A percentile compares a stretch with the other conserved stretches of the same genome.
phyloP scores from a whole-genome alignment of 2,113 vertebrate genomes.

The Serranochromis macrocephalus region DNA sequence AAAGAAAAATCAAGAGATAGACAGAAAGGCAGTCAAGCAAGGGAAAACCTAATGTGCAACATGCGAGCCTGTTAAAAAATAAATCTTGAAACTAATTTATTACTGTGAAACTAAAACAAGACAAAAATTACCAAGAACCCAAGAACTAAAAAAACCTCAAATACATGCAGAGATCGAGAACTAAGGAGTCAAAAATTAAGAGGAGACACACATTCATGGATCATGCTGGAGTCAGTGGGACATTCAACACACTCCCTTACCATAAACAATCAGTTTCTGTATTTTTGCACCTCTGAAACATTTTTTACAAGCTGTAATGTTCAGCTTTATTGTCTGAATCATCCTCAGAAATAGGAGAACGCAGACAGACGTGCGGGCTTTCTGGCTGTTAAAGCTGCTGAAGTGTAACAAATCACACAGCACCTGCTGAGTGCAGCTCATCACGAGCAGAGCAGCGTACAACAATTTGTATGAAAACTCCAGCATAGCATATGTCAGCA shows the following conservation, averaged over 20 bases:
- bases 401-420: background rate
- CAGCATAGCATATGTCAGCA: background rate
- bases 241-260: background rate
- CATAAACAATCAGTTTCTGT: background rate
- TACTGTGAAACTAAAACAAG: background rate
- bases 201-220: background rate
- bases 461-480: background rate
- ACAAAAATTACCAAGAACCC: background rate
- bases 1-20: conserved; percentile 46
- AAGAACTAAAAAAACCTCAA: background rate
- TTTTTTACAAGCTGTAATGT: background rate
- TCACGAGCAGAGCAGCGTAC: background rate
- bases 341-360: background rate
- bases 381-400: background rate
- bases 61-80: background rate
- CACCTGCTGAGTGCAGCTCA: background rate
- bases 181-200: background rate
- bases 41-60: conserved; percentile 7
- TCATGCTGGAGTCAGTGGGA: conserved; percentile 5
- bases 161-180: background rate
- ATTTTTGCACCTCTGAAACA: background rate
- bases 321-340: background rate
- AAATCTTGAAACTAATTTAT: background rate
- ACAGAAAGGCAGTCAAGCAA: conserved; percentile 52
- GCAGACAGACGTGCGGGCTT: rapidly evolving